Evolutionary conservation across 2,888 invertebrate species (phyloP).

Genomic region (Amblyjoppa fuscipennis): DNA sequence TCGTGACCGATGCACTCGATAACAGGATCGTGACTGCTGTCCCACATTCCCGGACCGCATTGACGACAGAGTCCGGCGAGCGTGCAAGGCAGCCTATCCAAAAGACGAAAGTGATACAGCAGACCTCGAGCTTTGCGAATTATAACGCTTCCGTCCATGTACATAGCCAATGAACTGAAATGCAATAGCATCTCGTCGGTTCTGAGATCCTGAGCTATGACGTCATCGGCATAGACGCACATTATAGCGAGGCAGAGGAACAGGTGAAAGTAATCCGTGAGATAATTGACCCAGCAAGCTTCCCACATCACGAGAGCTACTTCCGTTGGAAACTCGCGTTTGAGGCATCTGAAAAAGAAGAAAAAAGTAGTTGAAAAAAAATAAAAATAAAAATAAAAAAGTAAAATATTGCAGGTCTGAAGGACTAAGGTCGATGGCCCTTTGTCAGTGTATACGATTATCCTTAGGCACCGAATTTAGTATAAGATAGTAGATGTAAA

Average conservation of each 20-base stretch:
- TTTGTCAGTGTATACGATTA: too few relatives aligned
- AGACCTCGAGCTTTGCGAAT: slow-evolving; percentile 96
- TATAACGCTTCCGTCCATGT: slow-evolving; percentile 97
- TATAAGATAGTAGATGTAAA: too few relatives aligned
- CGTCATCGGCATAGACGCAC: slow-evolving; percentile 96
- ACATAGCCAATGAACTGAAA: slow-evolving; percentile 98
- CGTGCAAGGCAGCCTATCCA: slow-evolving; percentile 95
- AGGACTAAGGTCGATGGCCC: too few relatives aligned
- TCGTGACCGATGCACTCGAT: slow-evolving; percentile 93
- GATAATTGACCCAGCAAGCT: slow-evolving; percentile 98
- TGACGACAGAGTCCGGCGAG: slow-evolving; percentile 94
- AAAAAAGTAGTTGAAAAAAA: neutral
- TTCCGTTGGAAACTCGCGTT: slow-evolving; percentile 95
- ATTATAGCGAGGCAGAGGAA: slow-evolving; percentile 97
- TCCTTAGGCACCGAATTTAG: too few relatives aligned
- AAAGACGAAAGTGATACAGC: slow-evolving; percentile 95
- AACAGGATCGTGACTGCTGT: slow-evolving; percentile 95
- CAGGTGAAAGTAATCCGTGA: slow-evolving; percentile 98
- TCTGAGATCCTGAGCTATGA: slow-evolving; percentile 95
- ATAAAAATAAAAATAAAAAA: too few relatives aligned
- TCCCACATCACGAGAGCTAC: slow-evolving; percentile 97
- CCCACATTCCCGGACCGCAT: slow-evolving; percentile 98
- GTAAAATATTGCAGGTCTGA: too few relatives aligned
- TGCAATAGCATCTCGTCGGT: slow-evolving; percentile 98
- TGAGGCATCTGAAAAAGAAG: slow-evolving; percentile 91